Evolutionary conservation across 2,797 vertebrate species (phyloP).

Genomic region (Hemibagrus guttatus): DNA sequence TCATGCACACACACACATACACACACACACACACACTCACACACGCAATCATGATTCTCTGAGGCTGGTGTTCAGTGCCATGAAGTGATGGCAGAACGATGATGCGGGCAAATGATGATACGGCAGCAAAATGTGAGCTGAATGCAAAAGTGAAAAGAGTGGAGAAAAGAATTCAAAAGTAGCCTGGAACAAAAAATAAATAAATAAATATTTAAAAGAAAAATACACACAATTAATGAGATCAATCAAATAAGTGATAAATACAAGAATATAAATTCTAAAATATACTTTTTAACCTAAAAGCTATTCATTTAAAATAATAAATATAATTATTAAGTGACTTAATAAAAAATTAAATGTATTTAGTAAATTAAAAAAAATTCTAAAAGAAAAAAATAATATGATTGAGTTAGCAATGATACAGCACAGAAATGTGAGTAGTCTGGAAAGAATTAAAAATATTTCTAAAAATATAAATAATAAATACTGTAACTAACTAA

Average conservation of each 20-base stretch:
- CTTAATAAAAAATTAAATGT: no score
- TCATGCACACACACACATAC: conserved; percentile 5
- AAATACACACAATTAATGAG: background rate
- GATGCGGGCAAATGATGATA: background rate
- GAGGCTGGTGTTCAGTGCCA: background rate
- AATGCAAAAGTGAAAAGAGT: background rate
- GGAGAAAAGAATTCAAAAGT: background rate
- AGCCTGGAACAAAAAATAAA: background rate
- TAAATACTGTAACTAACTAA: no score
- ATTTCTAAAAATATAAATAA: no score
- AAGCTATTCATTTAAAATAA: background rate
- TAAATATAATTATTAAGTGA: background rate
- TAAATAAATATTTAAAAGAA: background rate
- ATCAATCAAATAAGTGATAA: background rate
- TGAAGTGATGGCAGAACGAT: background rate
- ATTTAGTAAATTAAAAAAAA: no score
- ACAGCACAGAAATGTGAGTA: no score
- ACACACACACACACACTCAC: conserved; percentile 26
- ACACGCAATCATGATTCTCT: background rate
- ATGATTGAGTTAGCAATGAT: no score
- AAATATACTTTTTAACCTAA: background rate
- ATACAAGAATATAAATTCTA: background rate
- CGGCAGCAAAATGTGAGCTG: background rate
- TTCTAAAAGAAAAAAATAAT: no score
- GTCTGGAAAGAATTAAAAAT: no score